These are phyloP conservation scores for Heteronetta atricapilla DNA, from an alignment of 2,113 vertebrate genomes.

Conservation along the genomic window DNA sequence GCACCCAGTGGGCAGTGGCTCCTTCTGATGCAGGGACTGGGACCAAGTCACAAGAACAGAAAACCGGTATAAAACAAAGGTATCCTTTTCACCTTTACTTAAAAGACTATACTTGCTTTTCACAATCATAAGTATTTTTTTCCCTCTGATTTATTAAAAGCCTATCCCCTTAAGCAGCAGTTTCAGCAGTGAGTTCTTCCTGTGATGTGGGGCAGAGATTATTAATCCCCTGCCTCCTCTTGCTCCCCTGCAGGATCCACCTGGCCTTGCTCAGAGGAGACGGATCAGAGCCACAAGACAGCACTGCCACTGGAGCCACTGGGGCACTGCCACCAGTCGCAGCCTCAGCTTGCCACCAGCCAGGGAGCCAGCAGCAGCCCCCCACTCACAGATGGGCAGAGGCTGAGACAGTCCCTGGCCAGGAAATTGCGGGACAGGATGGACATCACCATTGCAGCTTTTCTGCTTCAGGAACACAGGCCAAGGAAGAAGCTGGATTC, in stretches of 20 bases:
- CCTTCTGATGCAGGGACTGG: neutral
- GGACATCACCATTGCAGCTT: accelerated
- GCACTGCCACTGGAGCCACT: neutral
- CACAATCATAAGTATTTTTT: neutral
- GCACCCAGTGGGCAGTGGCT: accelerated
- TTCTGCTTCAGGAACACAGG: accelerated
- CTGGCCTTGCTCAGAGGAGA: accelerated
- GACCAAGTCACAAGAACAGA: neutral
- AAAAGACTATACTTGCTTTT: neutral
- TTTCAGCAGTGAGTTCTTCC: neutral
- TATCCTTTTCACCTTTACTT: neutral
- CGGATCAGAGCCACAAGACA: neutral
- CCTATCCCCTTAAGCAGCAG: neutral
- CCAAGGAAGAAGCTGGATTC: neutral
- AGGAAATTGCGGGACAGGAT: accelerated
- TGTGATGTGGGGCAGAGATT: accelerated
- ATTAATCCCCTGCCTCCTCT: neutral
- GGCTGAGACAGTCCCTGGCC: accelerated
- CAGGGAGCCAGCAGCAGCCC: neutral
- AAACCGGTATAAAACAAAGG: accelerated
- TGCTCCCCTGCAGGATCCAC: neutral
- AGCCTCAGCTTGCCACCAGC: neutral
- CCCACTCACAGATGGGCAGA: neutral
- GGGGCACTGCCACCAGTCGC: neutral
- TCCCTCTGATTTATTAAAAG: neutral